Evolutionary conservation across 2,797 vertebrate genomes (phyloP).

Genomic region (Chaenodraco wilsoni): DNA sequence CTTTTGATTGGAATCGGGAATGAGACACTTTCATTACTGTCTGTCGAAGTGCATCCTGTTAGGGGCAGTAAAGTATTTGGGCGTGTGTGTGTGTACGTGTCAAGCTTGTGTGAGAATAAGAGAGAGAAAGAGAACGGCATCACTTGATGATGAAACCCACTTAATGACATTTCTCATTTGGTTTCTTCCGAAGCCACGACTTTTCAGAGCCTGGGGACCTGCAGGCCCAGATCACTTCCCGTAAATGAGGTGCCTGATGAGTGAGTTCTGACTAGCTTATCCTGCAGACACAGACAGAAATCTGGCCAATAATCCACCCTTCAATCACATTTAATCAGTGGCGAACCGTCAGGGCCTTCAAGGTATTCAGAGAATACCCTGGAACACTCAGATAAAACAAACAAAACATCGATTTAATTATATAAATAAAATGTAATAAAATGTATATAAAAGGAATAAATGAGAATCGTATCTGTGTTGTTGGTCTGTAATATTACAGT

Average conservation of each 20-base stretch:
- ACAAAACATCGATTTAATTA: no score
- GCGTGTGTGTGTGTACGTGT: slow-evolving; percentile 33
- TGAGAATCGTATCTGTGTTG: no score
- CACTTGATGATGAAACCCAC: slow-evolving; percentile 69
- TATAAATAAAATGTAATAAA: no score
- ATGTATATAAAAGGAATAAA: no score
- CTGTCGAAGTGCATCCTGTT: slow-evolving; percentile 80
- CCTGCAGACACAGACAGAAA: slow-evolving; percentile 39
- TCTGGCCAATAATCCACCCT: slow-evolving; percentile 55
- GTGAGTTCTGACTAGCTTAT: slow-evolving; percentile 51
- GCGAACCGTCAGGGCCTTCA: no score
- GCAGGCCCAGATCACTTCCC: slow-evolving; percentile 60
- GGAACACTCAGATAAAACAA: no score
- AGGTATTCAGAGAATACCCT: no score
- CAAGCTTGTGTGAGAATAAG: slow-evolving; percentile 3
- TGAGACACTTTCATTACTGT: slow-evolving; percentile 84
- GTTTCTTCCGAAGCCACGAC: slow-evolving; percentile 53
- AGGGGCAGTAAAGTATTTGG: slow-evolving; percentile 69
- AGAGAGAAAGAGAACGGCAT: slow-evolving; percentile 46
- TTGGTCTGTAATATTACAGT: no score
- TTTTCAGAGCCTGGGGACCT: slow-evolving; percentile 58
- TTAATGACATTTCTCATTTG: slow-evolving; percentile 80
- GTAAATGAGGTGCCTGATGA: slow-evolving; percentile 62
- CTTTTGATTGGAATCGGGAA: slow-evolving; percentile 84
- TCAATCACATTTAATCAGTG: slow-evolving; percentile 50